phyloP scores from a whole-genome alignment of 2,113 vertebrate genomes.

The Lycaon pictus region DNA sequence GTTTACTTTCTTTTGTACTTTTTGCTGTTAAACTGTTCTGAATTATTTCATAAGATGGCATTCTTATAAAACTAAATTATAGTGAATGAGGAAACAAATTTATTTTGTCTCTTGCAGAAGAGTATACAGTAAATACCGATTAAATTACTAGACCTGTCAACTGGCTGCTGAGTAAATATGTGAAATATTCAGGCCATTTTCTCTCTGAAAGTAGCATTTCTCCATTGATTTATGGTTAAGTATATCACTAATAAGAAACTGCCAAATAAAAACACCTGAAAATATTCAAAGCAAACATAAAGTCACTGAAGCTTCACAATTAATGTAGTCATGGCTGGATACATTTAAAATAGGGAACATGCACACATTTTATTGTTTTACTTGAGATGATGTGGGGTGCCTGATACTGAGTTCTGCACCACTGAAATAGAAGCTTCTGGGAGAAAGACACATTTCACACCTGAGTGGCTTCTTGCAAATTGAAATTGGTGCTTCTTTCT shows the following conservation, averaged over 20 bases:
- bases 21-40: slow-evolving; percentile 69
- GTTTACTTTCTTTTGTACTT: slow-evolving; percentile 48
- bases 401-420: background rate
- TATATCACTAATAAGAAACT: slow-evolving; percentile 50
- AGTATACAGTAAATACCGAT: slow-evolving; percentile 64
- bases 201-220: slow-evolving; percentile 70
- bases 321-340: slow-evolving; percentile 38
- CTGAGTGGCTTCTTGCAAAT: slow-evolving; percentile 49
- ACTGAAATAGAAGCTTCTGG: background rate
- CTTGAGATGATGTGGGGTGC: background rate
- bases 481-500: background rate
- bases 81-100: slow-evolving; percentile 77
- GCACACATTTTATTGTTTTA: slow-evolving; percentile 6
- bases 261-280: slow-evolving; percentile 64
- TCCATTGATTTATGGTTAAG: slow-evolving; percentile 69
- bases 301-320: slow-evolving; percentile 54
- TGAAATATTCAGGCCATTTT: slow-evolving; percentile 68
- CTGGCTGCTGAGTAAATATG: slow-evolving; percentile 68
- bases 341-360: background rate
- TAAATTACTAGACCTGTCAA: slow-evolving; percentile 69
- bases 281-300: slow-evolving; percentile 67
- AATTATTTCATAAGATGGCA: slow-evolving; percentile 71
- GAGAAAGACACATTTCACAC: slow-evolving; percentile 46
- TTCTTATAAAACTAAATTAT: slow-evolving; percentile 66
- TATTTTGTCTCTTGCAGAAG: slow-evolving; percentile 74